A percentile compares a stretch with the other conserved stretches of the same genome.
Conservation (phyloP, 2,888 invertebrate species). For the Ceraclea dissimilis region DNA sequence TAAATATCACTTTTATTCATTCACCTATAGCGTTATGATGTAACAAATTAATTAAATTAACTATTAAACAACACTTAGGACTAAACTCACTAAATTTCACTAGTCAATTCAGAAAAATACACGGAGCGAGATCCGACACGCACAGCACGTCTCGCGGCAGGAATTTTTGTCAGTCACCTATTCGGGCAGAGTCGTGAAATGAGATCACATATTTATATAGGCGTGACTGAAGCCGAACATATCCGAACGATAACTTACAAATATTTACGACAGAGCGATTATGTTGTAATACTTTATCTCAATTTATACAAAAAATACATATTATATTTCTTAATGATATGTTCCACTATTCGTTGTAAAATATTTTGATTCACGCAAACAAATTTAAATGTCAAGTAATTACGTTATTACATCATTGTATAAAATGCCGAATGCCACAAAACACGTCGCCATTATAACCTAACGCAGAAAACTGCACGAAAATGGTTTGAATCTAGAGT, state of each 20-base stretch:
- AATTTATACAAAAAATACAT: too few relatives aligned
- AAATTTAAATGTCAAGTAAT: too few relatives aligned
- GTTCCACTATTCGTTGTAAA: too few relatives aligned
- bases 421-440: too few relatives aligned
- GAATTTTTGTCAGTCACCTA: slow-evolving; percentile 19
- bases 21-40: slow-evolving; percentile 7
- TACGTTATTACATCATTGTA: too few relatives aligned
- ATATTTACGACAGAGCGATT: neutral
- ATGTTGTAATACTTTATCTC: too few relatives aligned
- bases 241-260: slow-evolving; percentile 9
- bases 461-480: too few relatives aligned
- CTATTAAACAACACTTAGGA: slow-evolving; percentile 14
- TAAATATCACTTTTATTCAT: slow-evolving; percentile 14
- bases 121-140: slow-evolving; percentile 39
- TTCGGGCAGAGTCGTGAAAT: slow-evolving; percentile 21
- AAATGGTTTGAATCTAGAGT: too few relatives aligned
- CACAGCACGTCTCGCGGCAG: slow-evolving; percentile 26
- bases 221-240: slow-evolving; percentile 22
- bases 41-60: slow-evolving; percentile 5
- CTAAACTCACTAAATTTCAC: slow-evolving; percentile 19
- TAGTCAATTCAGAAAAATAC: slow-evolving; percentile 16
- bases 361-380: too few relatives aligned
- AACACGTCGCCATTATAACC: too few relatives aligned
- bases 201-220: slow-evolving; percentile 23
- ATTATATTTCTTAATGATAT: too few relatives aligned